phyloP scores from a whole-genome alignment of 2,888 invertebrate genomes.

The Amphipyra tragopoginis region DNA sequence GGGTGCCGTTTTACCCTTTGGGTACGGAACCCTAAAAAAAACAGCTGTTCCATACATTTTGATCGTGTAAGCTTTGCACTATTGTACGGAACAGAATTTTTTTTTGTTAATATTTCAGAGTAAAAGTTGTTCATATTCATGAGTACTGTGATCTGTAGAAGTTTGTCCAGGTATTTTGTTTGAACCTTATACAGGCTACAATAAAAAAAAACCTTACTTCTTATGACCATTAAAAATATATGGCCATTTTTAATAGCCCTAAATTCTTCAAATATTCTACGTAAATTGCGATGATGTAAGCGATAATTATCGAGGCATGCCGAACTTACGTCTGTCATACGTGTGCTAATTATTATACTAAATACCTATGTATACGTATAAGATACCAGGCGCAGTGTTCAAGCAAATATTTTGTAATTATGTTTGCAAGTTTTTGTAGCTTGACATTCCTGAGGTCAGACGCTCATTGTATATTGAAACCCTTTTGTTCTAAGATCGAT shows the following conservation, averaged over 20 bases:
- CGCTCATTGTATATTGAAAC: background rate
- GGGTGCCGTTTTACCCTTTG: no score
- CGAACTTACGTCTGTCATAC: slow-evolving; percentile 16
- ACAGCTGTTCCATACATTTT: no score
- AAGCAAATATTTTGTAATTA: slow-evolving; percentile 3
- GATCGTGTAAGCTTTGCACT: no score
- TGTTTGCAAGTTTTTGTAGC: background rate
- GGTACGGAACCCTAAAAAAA: no score
- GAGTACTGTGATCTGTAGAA: no score
- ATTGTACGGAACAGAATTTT: no score
- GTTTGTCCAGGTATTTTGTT: no score
- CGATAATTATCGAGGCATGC: slow-evolving; percentile 24
- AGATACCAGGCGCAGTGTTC: slow-evolving; percentile 4
- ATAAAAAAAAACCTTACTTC: no score
- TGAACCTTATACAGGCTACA: no score
- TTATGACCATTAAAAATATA: slow-evolving; percentile 7
- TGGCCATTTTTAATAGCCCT: slow-evolving; percentile 16
- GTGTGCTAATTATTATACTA: slow-evolving; percentile 24
- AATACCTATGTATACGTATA: slow-evolving; percentile 13
- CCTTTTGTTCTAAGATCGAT: background rate
- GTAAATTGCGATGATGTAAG: slow-evolving; percentile 40
- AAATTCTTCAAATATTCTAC: slow-evolving; percentile 13
- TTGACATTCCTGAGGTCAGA: background rate
- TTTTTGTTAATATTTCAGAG: no score
- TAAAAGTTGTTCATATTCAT: no score